Base-by-base conservation (phyloP, 2,113 vertebrate genomes). In the Heteronetta atricapilla region DNA sequence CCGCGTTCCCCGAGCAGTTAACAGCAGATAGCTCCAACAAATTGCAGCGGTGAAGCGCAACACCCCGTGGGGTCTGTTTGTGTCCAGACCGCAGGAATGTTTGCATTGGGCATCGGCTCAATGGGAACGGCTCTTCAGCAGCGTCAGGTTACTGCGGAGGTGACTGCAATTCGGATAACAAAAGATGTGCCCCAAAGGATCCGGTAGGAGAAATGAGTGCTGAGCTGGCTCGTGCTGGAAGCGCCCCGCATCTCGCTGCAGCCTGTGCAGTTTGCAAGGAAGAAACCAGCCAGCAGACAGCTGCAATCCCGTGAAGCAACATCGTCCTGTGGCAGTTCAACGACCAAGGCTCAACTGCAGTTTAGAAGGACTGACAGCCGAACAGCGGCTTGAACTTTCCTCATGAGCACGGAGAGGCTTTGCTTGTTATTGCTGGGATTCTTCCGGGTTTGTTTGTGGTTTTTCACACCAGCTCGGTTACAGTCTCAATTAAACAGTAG, bases 101-200 rank as follows among this genome's bases (percentile, higher is more conserved):
- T 97, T 96, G 86, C 69, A 67, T 89, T 93, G 82, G 93, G 85
- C 92, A 88, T 23, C 81, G 92, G 88, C 93, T 94, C 86, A 94
- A 97, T 5, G 83, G 88, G 86, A 97, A 92, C 8, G 25, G 86
- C 67, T 83, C 74, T 88, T 87, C 10, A 82, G 95, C 86, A 93
- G 89, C 42, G 79, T 89, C 90, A 92, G 92, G 86, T 94, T 82
- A 77, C 70, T 83, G 33, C 52, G 68, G 48, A 62, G 82, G 33
- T 42, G 75, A 20, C 73, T 68, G 77, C 82, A 83, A 83, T 77
- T 72, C 62, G 53, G 86, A 79, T 81, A 87, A 82, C 77, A 90
- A 75, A 91, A 97, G 92, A 90, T 88, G 78, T 85, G 59, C 40
- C 59, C 73, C 56, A 60, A 38, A 87, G 60, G 94, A 96, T 87